Percentiles rank a stretch among this genome's conserved stretches.
Conservation (phyloP, 2,888 invertebrate species). For the Synanthedon myopaeformis region DNA sequence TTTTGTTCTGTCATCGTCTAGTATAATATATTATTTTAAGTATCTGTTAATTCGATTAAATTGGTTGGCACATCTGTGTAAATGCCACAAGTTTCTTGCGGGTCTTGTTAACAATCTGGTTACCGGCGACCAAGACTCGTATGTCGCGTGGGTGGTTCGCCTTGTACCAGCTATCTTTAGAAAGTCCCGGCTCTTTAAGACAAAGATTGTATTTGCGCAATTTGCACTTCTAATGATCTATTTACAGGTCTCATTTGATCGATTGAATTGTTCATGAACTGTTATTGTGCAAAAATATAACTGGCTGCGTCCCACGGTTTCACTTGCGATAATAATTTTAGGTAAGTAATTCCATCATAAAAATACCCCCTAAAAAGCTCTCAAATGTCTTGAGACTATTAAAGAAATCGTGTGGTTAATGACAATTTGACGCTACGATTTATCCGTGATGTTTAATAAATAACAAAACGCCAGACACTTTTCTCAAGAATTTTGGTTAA, state of each 20-base stretch:
- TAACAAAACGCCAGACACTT: too few relatives aligned
- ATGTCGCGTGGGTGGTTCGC: constrained; percentile 15
- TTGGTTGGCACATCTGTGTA: neutral
- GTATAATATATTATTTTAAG: too few relatives aligned
- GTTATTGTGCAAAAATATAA: constrained; percentile 1
- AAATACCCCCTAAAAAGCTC: too few relatives aligned
- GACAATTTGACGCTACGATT: too few relatives aligned
- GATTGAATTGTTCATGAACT: neutral
- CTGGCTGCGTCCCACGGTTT: too few relatives aligned
- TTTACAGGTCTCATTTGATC: neutral
- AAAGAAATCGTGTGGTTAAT: too few relatives aligned
- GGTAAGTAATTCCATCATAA: too few relatives aligned
- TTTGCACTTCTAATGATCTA: constrained; percentile 2
- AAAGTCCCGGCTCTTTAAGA: constrained; percentile 14
- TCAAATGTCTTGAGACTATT: too few relatives aligned
- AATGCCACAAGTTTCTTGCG: neutral
- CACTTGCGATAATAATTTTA: too few relatives aligned
- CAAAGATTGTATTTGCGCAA: constrained; percentile 6
- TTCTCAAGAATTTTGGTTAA: too few relatives aligned
- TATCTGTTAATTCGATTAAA: neutral
- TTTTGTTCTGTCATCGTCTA: too few relatives aligned
- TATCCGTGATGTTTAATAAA: too few relatives aligned
- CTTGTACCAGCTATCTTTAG: constrained; percentile 15
- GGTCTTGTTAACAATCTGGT: neutral
- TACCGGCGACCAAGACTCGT: neutral